phyloP scores from a whole-genome alignment of 1,140 invertebrate species.

The Trinorchestia longiramus region DNA sequence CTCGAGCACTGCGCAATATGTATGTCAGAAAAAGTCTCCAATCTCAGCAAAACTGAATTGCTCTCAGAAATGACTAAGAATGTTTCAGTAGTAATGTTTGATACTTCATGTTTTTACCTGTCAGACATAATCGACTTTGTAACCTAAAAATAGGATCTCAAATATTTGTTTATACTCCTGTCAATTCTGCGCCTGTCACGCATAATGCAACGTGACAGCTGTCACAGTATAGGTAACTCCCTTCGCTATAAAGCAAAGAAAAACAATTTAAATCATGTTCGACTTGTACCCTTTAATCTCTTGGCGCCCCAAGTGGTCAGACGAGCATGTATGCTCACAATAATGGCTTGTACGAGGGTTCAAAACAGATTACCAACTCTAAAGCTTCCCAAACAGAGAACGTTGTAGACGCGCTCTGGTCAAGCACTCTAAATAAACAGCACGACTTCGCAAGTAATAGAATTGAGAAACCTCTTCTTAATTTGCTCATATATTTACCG shows the following conservation, averaged over 20 bases:
- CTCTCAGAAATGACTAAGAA: too few relatives aligned
- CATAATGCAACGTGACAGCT: neutral
- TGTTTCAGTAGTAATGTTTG: too few relatives aligned
- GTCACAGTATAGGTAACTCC: neutral
- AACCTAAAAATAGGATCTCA: too few relatives aligned
- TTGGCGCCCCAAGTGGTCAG: neutral
- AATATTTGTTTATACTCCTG: too few relatives aligned
- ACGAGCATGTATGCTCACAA: neutral
- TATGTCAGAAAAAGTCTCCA: neutral
- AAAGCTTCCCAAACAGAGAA: neutral
- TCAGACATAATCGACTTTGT: too few relatives aligned
- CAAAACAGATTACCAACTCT: neutral
- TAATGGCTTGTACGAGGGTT: neutral
- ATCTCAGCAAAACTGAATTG: neutral
- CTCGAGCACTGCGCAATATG: neutral
- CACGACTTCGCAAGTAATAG: neutral
- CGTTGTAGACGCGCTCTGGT: neutral
- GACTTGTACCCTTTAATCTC: neutral
- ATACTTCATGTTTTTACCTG: too few relatives aligned
- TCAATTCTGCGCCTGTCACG: neutral
- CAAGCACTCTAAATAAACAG: neutral
- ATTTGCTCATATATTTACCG: too few relatives aligned
- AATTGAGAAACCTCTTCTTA: neutral
- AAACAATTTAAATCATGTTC: neutral
- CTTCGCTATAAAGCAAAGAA: neutral